These are phyloP conservation scores for Etia nguti DNA, from an alignment of 2,113 vertebrate genomes.

Conservation along the genomic window DNA sequence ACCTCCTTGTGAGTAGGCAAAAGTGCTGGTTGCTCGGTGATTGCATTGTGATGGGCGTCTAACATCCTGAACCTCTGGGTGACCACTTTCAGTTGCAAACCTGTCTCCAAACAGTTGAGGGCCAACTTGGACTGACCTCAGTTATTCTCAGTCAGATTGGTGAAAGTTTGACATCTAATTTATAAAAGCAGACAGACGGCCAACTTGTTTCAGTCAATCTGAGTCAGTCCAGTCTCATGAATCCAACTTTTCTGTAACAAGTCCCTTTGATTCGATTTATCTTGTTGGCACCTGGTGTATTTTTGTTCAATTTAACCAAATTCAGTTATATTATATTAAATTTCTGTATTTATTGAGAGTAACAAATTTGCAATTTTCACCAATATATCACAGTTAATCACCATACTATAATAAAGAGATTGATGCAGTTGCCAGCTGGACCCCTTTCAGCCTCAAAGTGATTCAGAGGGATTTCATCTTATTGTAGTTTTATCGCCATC, in stretches of 20 bases:
- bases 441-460: neutral
- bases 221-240: neutral
- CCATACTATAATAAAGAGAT: neutral
- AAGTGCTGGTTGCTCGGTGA: neutral
- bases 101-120: neutral
- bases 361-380: neutral
- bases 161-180: neutral
- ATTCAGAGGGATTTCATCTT: neutral
- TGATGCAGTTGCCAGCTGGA: neutral
- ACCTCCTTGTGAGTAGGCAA: neutral
- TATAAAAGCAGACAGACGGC: neutral
- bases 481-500: neutral
- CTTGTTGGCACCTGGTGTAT: neutral
- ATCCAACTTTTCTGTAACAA: neutral
- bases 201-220: neutral
- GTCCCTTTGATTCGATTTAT: neutral
- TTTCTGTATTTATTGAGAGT: neutral
- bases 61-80: neutral
- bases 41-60: neutral
- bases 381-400: neutral
- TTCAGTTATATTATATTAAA: neutral
- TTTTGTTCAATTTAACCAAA: neutral
- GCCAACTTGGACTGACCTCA: neutral
- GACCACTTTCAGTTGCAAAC: neutral
- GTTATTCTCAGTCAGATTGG: neutral